Evolutionary conservation across 2,888 invertebrate genomes (phyloP).

Genomic region (Hyposoter didymator): DNA sequence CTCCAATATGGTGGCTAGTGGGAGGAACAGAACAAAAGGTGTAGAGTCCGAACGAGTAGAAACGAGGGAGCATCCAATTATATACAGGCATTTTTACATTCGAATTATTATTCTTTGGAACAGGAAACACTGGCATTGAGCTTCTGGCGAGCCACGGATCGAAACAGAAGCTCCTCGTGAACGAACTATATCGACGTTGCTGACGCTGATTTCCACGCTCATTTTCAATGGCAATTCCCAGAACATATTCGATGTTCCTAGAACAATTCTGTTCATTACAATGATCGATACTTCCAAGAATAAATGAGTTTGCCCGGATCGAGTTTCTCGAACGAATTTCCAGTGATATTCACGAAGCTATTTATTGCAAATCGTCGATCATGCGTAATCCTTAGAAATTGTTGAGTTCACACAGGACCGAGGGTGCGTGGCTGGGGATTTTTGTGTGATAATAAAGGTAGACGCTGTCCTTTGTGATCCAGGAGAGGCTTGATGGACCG

Average conservation of each 20-base stretch:
- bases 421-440: background rate
- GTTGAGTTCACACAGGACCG: constrained; percentile 46
- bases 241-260: background rate
- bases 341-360: background rate
- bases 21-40: constrained; percentile 36
- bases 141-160: constrained; percentile 13
- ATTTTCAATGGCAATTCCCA: background rate
- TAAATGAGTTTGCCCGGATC: background rate
- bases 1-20: constrained; percentile 54
- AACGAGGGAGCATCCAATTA: constrained; percentile 49
- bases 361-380: constrained; percentile 33
- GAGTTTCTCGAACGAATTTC: background rate
- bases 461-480: constrained; percentile 52
- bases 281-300: background rate
- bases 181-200: too few species aligned
- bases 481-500: constrained; percentile 62
- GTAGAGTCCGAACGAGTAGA: background rate
- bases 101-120: constrained; percentile 52
- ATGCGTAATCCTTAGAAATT: constrained; percentile 24
- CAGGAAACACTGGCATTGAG: constrained; percentile 13
- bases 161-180: constrained; percentile 12
- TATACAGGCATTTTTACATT: constrained; percentile 28
- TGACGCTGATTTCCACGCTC: background rate
- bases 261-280: background rate
- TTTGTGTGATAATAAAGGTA: constrained; percentile 54